These are phyloP conservation scores for Drosophila engyochracea DNA, from an alignment of 2,888 invertebrate species.

Conservation along the genomic window DNA sequence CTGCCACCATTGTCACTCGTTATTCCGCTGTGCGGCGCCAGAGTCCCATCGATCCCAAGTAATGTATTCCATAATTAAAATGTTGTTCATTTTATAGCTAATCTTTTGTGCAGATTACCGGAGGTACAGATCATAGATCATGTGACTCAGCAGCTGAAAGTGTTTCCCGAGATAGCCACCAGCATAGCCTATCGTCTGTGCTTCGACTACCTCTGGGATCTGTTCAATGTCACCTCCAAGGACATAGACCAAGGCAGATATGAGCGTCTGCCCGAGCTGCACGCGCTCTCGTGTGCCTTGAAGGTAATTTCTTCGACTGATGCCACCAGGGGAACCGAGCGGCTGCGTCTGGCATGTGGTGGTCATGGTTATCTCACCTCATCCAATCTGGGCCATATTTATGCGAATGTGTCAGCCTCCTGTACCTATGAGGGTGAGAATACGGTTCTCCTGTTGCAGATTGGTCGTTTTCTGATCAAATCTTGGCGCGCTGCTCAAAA, in stretches of 20 bases:
- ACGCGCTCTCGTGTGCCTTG: slow-evolving; percentile 95
- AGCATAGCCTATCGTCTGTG: slow-evolving; percentile 92
- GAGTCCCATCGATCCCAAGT: slow-evolving; percentile 93
- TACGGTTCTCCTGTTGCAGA: slow-evolving; percentile 95
- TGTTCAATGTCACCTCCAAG: slow-evolving; percentile 91
- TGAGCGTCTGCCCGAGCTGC: slow-evolving; percentile 92
- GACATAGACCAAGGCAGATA: slow-evolving; percentile 92
- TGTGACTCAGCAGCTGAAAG: slow-evolving; percentile 96
- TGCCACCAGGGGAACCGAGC: slow-evolving; percentile 91
- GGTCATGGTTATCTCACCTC: slow-evolving; percentile 97
- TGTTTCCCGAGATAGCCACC: slow-evolving; percentile 93
- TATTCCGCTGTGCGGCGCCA: slow-evolving; percentile 96
- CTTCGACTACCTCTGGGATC: slow-evolving; percentile 91
- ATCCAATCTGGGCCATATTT: slow-evolving; percentile 93
- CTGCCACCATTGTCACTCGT: slow-evolving; percentile 94
- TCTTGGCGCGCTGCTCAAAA: slow-evolving; percentile 89
- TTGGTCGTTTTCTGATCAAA: slow-evolving; percentile 93
- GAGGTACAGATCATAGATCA: slow-evolving; percentile 97
- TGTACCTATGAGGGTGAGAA: slow-evolving; percentile 99
- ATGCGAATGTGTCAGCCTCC: slow-evolving; percentile 92
- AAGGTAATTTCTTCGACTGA: slow-evolving; percentile 93
- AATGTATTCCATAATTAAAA: slow-evolving; percentile 2
- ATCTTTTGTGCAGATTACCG: slow-evolving; percentile 84
- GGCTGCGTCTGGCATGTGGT: slow-evolving; percentile 94
- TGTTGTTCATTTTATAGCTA: not conserved